phyloP scores from a whole-genome alignment of 2,888 invertebrate genomes.

The Melanostoma scalare region DNA sequence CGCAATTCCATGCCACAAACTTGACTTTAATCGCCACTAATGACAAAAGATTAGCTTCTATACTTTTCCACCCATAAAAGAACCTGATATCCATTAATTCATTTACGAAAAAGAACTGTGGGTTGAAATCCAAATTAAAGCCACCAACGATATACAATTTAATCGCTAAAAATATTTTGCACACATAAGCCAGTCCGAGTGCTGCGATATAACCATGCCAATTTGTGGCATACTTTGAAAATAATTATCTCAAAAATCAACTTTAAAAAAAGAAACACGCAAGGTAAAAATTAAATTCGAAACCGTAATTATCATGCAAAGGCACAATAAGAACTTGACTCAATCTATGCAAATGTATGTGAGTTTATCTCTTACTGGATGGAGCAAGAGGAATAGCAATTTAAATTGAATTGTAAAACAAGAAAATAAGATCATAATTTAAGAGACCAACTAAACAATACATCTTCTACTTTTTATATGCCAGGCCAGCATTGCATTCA shows the following conservation, averaged over 20 bases:
- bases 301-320: constrained; percentile 43
- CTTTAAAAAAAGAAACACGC: constrained; percentile 42
- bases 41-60: no score
- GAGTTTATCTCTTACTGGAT: constrained; percentile 19
- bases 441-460: constrained; percentile 29
- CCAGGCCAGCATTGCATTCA: constrained; percentile 17
- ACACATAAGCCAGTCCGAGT: no score
- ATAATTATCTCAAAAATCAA: constrained; percentile 19
- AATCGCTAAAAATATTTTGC: no score
- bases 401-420: constrained; percentile 43
- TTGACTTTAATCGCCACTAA: no score
- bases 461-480: constrained; percentile 8
- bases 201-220: constrained; percentile 13
- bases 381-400: constrained; percentile 11
- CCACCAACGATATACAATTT: no score
- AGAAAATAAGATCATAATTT: constrained; percentile 50
- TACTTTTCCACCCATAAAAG: no score
- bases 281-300: constrained; percentile 43
- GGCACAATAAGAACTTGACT: constrained; percentile 19
- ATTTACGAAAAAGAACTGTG: no score
- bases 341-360: background rate
- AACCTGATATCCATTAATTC: no score
- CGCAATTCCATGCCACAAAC: no score
- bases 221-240: constrained; percentile 38
- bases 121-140: no score